A percentile compares a stretch with the other conserved stretches of the same genome.
phyloP scores from a whole-genome alignment of 2,888 invertebrate genomes.

The Nineta flava region DNA sequence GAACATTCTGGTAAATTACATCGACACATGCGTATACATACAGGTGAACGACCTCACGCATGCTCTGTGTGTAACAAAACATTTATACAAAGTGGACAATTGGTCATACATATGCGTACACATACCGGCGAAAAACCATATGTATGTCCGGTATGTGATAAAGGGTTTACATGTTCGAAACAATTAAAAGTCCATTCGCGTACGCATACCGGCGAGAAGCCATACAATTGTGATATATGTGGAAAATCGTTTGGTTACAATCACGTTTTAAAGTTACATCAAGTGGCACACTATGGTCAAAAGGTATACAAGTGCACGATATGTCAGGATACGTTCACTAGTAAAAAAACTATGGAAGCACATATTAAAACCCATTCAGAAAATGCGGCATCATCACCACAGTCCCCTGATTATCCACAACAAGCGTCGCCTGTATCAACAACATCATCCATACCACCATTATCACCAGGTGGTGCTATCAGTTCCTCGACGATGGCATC shows the following conservation, averaged over 20 bases:
- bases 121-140: slow-evolving; percentile 80
- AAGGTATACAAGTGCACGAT: slow-evolving; percentile 87
- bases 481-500: slow-evolving; percentile 5
- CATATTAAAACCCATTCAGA: slow-evolving; percentile 70
- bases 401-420: slow-evolving; percentile 16
- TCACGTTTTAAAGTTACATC: slow-evolving; percentile 76
- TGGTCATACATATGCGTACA: slow-evolving; percentile 81
- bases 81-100: slow-evolving; percentile 79
- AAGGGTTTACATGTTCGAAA: slow-evolving; percentile 84
- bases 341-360: slow-evolving; percentile 79
- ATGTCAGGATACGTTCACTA: slow-evolving; percentile 80
- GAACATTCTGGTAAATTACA: slow-evolving; percentile 83
- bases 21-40: slow-evolving; percentile 81
- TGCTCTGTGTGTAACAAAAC: slow-evolving; percentile 78
- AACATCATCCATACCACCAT: slow-evolving; percentile 29
- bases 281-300: slow-evolving; percentile 80
- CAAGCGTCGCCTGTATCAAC: slow-evolving; percentile 33
- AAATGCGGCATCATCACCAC: slow-evolving; percentile 21
- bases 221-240: slow-evolving; percentile 82
- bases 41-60: slow-evolving; percentile 78
- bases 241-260: slow-evolving; percentile 84
- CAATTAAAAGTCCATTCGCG: slow-evolving; percentile 78
- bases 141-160: slow-evolving; percentile 62
- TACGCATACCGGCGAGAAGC: slow-evolving; percentile 82
- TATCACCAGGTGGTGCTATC: slow-evolving; percentile 18